phyloP scores from a whole-genome alignment of 1,140 invertebrate genomes.

The Leptopilina clavipes region DNA sequence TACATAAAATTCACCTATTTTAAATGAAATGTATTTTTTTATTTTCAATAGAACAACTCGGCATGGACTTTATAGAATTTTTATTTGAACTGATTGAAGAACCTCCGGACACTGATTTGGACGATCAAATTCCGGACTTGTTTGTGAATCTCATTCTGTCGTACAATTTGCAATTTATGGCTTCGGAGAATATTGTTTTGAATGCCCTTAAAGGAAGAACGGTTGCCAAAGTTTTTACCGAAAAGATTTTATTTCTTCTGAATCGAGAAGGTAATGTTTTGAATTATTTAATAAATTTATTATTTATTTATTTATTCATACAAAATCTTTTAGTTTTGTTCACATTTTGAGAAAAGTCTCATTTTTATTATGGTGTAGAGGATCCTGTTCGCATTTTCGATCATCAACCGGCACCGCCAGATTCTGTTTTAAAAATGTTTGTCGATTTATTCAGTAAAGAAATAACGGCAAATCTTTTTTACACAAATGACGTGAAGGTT shows the following conservation, averaged over 20 bases:
- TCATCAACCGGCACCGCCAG: slow-evolving; percentile 84
- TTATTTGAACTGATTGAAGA: slow-evolving; percentile 87
- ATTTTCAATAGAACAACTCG: slow-evolving; percentile 83
- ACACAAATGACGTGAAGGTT: slow-evolving; percentile 95
- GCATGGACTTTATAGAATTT: slow-evolving; percentile 85
- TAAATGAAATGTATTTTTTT: slow-evolving; percentile 39
- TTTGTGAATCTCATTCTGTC: slow-evolving; percentile 90
- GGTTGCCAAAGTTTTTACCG: slow-evolving; percentile 89
- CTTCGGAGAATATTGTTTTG: slow-evolving; percentile 84
- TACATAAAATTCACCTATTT: too few relatives aligned
- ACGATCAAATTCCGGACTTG: slow-evolving; percentile 87
- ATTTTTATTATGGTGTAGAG: slow-evolving; percentile 76
- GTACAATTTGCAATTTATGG: slow-evolving; percentile 90
- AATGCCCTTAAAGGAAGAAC: slow-evolving; percentile 82
- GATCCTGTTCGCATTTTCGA: slow-evolving; percentile 91
- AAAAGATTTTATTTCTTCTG: slow-evolving; percentile 89
- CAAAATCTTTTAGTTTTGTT: too few relatives aligned
- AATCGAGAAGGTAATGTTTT: slow-evolving; percentile 88
- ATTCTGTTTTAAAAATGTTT: slow-evolving; percentile 92
- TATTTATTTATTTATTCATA: too few relatives aligned
- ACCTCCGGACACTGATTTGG: slow-evolving; percentile 83
- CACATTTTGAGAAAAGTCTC: too few relatives aligned
- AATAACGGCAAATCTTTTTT: slow-evolving; percentile 88
- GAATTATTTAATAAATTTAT: background rate
- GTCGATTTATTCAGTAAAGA: slow-evolving; percentile 87